A percentile compares a stretch with the other conserved stretches of the same genome.
Evolutionary conservation across 2,888 invertebrate genomes (phyloP).

Genomic region (Folsomia manolachei): DNA sequence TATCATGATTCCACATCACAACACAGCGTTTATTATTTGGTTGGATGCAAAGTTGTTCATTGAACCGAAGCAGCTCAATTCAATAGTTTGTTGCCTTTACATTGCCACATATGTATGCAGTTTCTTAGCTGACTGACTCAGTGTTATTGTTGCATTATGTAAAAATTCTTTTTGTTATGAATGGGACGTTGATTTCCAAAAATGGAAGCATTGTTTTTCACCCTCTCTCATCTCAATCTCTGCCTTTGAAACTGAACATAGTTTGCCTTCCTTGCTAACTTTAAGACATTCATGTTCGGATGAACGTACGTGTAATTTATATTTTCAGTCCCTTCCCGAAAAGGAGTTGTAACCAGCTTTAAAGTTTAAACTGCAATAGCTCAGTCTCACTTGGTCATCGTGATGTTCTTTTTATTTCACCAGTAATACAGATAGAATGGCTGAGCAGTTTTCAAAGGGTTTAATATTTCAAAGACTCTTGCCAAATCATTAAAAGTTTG

Average conservation of each 20-base stretch:
- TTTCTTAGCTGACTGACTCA: neutral
- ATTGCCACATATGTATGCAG: neutral
- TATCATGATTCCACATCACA: too few species aligned
- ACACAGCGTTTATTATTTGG: too few species aligned
- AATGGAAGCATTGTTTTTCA: slow-evolving; percentile 38
- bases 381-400: neutral
- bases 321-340: slow-evolving; percentile 40
- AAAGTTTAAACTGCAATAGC: neutral
- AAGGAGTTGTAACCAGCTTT: slow-evolving; percentile 27
- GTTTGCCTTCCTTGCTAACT: neutral
- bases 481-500: neutral
- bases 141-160: slow-evolving; percentile 16
- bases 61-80: neutral
- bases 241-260: slow-evolving; percentile 1
- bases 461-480: neutral
- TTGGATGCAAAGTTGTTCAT: neutral
- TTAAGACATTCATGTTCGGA: too few species aligned
- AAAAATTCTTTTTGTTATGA: slow-evolving; percentile 32
- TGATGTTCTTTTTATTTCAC: too few species aligned
- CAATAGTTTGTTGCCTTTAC: neutral
- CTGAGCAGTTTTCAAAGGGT: neutral
- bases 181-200: slow-evolving; percentile 44
- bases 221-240: slow-evolving; percentile 17
- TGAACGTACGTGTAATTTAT: slow-evolving; percentile 31
- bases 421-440: too few species aligned